Conservation (phyloP, 2,797 vertebrate genomes). For the Ctenochaetus hawaiiensis region DNA sequence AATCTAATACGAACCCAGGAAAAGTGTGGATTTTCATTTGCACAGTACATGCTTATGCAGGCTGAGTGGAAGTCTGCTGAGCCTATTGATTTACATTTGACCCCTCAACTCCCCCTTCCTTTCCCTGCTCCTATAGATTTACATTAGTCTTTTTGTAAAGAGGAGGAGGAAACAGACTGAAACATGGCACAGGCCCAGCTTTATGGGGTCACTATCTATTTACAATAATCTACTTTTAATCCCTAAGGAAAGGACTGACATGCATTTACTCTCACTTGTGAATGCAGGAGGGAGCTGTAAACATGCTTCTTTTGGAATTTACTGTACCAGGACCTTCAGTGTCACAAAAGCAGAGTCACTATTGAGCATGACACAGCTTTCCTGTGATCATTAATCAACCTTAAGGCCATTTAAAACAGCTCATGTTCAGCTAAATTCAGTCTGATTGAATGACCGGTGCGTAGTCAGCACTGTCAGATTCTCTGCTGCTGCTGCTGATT, state of each 20-base stretch:
- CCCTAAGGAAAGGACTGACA: constrained; percentile 14
- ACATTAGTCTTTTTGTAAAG: constrained; percentile 51
- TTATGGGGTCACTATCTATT: constrained; percentile 53
- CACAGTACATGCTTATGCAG: background rate
- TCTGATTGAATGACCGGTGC: constrained; percentile 27
- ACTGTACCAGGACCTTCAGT: constrained; percentile 26
- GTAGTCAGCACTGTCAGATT: constrained; percentile 37
- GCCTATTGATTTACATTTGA: constrained; percentile 64
- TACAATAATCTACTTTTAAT: constrained; percentile 45
- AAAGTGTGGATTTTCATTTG: constrained; percentile 9
- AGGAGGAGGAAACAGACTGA: constrained; percentile 55
- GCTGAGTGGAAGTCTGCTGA: constrained; percentile 36
- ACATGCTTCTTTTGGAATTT: constrained; percentile 1
- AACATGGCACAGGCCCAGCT: constrained; percentile 44
- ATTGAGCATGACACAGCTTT: constrained; percentile 32
- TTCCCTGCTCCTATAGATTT: constrained; percentile 61
- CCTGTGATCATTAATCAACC: constrained; percentile 14
- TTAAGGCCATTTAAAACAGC: constrained; percentile 31
- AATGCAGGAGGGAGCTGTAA: constrained; percentile 8
- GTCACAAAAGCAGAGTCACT: constrained; percentile 33
- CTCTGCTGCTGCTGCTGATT: constrained; percentile 9
- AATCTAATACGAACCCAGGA: background rate
- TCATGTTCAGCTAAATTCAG: constrained; percentile 26
- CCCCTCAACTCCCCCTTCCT: constrained; percentile 16
- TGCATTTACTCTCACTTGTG: constrained; percentile 7